Percentiles rank a stretch among this genome's conserved stretches.
phyloP scores from a whole-genome alignment of 2,888 invertebrate species.

The Eupithecia exiguata region DNA sequence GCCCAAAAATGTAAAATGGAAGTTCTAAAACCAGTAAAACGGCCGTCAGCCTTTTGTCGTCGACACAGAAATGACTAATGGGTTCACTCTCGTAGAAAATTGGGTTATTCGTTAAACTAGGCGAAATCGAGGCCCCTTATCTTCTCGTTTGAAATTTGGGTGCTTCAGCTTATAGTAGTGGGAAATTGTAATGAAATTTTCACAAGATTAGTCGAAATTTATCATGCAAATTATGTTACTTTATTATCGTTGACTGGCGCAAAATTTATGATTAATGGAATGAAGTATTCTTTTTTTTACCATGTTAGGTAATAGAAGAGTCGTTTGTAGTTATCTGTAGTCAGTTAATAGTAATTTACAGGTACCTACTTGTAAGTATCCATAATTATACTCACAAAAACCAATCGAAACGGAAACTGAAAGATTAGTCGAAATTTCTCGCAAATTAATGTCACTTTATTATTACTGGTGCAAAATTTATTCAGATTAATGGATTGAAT shows the following conservation, averaged over 20 bases:
- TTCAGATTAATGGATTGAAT: too few relatives aligned
- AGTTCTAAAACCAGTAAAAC: conserved; percentile 35
- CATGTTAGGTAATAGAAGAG: too few relatives aligned
- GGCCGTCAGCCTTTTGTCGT: conserved; percentile 44
- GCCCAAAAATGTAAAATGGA: conserved; percentile 22
- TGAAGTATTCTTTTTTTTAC: neutral
- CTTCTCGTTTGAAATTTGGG: conserved; percentile 28
- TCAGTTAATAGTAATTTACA: too few relatives aligned
- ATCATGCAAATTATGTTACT: neutral
- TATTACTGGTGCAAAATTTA: too few relatives aligned
- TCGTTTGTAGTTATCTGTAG: too few relatives aligned
- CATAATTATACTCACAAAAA: neutral
- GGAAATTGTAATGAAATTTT: conserved; percentile 17
- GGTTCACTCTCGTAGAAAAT: conserved; percentile 50
- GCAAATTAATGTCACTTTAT: too few relatives aligned
- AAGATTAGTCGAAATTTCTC: too few relatives aligned
- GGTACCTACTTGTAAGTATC: too few relatives aligned
- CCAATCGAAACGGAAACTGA: too few relatives aligned
- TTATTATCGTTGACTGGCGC: neutral
- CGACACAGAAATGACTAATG: conserved; percentile 48
- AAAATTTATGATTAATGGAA: neutral
- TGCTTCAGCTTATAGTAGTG: conserved; percentile 3
- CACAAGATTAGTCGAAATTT: conserved; percentile 4
- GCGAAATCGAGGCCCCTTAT: conserved; percentile 33
- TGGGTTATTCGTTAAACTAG: conserved; percentile 47